phyloP scores from a whole-genome alignment of 2,888 invertebrate genomes.

The Cyrtodaria siliqua region DNA sequence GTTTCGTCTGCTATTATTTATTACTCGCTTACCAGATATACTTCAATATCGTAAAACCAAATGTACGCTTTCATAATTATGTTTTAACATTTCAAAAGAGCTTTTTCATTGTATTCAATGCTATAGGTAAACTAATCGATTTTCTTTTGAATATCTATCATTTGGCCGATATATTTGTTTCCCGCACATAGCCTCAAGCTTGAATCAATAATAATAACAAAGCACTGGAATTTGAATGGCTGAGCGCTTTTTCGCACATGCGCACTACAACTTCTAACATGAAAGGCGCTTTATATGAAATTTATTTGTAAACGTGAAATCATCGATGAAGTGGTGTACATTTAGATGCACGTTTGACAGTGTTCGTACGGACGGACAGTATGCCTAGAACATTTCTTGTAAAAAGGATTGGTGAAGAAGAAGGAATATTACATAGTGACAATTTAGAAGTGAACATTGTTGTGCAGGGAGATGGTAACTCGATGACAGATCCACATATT shows the following conservation, averaged over 20 bases:
- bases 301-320: constrained; percentile 48
- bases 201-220: constrained; percentile 61
- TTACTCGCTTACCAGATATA: too few relatives aligned
- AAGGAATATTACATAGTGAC: constrained; percentile 8
- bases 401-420: constrained; percentile 45
- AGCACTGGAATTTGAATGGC: constrained; percentile 64
- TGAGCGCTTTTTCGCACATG: constrained; percentile 57
- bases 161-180: constrained; percentile 35
- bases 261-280: constrained; percentile 28
- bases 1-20: neutral
- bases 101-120: constrained; percentile 7
- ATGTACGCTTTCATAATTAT: neutral
- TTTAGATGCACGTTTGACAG: constrained; percentile 20
- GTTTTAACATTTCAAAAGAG: constrained; percentile 1
- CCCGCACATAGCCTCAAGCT: constrained; percentile 39
- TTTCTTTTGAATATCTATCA: constrained; percentile 33
- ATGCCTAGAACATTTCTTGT: constrained; percentile 63
- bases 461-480: too few relatives aligned
- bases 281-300: constrained; percentile 63
- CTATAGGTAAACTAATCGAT: constrained; percentile 38
- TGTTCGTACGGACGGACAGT: constrained; percentile 54
- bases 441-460: neutral
- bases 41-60: too few relatives aligned
- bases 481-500: too few relatives aligned
- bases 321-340: constrained; percentile 25